Percentiles rank a stretch among this genome's conserved stretches.
Evolutionary conservation across 1,140 invertebrate genomes (phyloP).

Genomic region (Ceratina australensis): DNA sequence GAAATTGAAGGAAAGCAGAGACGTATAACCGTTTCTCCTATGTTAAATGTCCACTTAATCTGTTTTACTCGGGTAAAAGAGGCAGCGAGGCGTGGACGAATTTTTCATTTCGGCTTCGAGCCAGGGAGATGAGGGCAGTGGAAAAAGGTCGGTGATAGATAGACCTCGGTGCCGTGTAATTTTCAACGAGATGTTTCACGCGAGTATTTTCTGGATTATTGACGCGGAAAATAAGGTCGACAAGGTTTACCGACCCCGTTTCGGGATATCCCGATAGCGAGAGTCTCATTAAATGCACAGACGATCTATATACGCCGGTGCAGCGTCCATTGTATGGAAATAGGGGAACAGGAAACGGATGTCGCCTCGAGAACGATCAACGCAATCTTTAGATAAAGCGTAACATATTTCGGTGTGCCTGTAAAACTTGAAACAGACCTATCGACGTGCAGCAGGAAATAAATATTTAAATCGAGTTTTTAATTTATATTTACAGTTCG

Average conservation of each 20-base stretch:
- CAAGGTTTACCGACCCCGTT: constrained; percentile 39
- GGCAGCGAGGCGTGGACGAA: background rate
- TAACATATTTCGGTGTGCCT: background rate
- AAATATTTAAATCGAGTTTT: no score
- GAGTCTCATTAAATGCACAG: constrained; percentile 41
- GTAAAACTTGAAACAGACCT: background rate
- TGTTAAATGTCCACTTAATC: constrained; percentile 8
- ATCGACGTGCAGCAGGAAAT: no score
- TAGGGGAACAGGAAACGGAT: constrained; percentile 44
- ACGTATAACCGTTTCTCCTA: background rate
- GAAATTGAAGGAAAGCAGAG: no score
- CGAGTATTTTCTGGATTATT: constrained; percentile 29
- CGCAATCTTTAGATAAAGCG: constrained; percentile 3
- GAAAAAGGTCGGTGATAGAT: no score
- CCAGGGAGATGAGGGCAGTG: background rate
- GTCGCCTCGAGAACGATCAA: constrained; percentile 15
- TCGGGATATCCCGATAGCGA: constrained; percentile 32
- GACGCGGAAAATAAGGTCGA: constrained; percentile 44
- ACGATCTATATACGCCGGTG: constrained; percentile 39
- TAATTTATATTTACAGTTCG: no score
- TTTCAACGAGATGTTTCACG: constrained; percentile 13
- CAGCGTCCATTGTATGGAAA: constrained; percentile 46
- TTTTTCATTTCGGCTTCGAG: background rate
- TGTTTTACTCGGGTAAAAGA: no score
- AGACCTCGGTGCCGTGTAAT: background rate